Conservation (phyloP, 2,797 vertebrate species). For the Tiaroga cobitis region DNA sequence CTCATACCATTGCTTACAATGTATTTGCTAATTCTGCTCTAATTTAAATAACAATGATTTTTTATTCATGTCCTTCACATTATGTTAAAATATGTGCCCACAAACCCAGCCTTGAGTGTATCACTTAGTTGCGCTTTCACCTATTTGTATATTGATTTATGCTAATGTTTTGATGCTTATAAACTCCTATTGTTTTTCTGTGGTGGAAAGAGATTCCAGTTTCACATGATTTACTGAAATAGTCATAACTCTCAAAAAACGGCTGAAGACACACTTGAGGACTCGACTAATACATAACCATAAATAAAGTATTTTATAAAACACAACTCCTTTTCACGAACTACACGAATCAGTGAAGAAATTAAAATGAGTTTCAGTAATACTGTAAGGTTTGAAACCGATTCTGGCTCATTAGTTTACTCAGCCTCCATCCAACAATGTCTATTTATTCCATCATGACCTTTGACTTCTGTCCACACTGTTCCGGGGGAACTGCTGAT, state of each 20-base stretch:
- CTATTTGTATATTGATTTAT: conserved; percentile 1
- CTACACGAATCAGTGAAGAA: background rate
- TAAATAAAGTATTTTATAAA: background rate
- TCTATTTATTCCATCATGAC: conserved; percentile 57
- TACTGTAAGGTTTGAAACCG: background rate
- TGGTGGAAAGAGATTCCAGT: background rate
- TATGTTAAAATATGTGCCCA: conserved; percentile 1
- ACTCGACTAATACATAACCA: background rate
- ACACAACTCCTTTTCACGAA: background rate
- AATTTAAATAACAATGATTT: background rate
- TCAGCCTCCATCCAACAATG: background rate
- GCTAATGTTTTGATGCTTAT: background rate
- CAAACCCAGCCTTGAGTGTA: background rate
- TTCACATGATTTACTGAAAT: background rate
- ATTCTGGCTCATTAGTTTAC: background rate
- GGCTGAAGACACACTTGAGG: background rate
- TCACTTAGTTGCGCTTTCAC: background rate
- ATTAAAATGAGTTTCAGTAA: background rate
- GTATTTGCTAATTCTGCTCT: background rate
- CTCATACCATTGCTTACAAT: background rate
- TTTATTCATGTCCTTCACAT: background rate
- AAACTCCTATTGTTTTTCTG: background rate
- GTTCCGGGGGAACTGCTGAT: conserved; percentile 33
- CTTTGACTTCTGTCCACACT: conserved; percentile 15
- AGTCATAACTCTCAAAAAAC: background rate